A percentile compares a stretch with the other conserved stretches of the same genome.
These are phyloP conservation scores for Axea sp. DNA, from an alignment of 2,888 invertebrate species.

Conservation along the genomic window DNA sequence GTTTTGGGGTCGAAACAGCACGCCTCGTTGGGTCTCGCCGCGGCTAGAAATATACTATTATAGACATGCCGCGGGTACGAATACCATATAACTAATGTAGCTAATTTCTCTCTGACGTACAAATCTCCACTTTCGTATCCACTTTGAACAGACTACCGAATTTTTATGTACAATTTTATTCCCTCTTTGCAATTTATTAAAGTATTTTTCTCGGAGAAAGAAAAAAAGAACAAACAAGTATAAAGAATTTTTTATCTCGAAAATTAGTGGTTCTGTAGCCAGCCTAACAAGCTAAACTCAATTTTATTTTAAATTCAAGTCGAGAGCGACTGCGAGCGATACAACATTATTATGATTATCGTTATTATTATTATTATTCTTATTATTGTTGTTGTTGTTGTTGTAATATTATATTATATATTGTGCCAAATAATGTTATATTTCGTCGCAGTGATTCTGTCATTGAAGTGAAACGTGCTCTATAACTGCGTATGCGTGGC, in stretches of 20 bases:
- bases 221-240: not conserved
- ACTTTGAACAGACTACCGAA: slow-evolving; percentile 13
- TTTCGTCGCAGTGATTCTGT: slow-evolving; percentile 30
- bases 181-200: not conserved
- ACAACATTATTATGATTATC: not conserved
- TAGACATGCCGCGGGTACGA: slow-evolving; percentile 71
- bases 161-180: slow-evolving; percentile 5
- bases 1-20: slow-evolving; percentile 87
- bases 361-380: not conserved
- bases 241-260: not conserved
- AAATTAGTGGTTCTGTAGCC: slow-evolving; percentile 28
- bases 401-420: too few species aligned
- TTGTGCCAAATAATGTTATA: too few species aligned
- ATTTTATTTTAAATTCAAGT: slow-evolving; percentile 15
- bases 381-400: too few species aligned
- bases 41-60: slow-evolving; percentile 82
- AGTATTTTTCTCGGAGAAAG: not conserved
- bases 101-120: slow-evolving; percentile 39
- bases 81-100: slow-evolving; percentile 40
- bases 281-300: slow-evolving; percentile 40
- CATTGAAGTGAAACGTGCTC: slow-evolving; percentile 42
- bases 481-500: slow-evolving; percentile 47
- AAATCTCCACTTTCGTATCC: slow-evolving; percentile 19
- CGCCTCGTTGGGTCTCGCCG: slow-evolving; percentile 85
- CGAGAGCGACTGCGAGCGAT: slow-evolving; percentile 22